A percentile compares a stretch with the other conserved stretches of the same genome.
Evolutionary conservation across 2,888 invertebrate species (phyloP).

Genomic region (Brassicogethes aeneus): DNA sequence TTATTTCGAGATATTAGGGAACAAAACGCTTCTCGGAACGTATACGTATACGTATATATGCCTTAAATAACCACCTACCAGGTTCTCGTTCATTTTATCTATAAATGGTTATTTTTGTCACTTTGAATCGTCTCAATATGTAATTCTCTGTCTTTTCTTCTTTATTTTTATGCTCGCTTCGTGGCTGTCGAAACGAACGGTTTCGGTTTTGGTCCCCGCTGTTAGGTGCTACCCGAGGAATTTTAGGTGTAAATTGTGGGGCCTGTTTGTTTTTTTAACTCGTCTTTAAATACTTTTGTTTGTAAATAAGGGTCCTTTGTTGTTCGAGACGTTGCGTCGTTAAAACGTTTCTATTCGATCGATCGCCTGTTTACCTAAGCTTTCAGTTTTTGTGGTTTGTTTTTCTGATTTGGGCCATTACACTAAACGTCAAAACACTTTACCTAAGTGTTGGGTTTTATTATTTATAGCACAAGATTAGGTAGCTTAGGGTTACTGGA

Average conservation of each 20-base stretch:
- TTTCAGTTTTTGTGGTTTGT: neutral
- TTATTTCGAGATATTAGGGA: too few relatives aligned
- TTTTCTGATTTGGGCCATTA: neutral
- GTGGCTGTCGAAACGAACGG: too few relatives aligned
- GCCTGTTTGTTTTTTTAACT: conserved; percentile 29
- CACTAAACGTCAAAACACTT: too few relatives aligned
- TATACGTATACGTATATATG: too few relatives aligned
- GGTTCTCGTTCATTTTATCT: neutral
- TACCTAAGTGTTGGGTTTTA: too few relatives aligned
- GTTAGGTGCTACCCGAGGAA: conserved; percentile 23
- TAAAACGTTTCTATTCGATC: conserved; percentile 11
- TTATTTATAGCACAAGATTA: too few relatives aligned
- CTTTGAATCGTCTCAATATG: neutral
- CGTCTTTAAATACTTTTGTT: conserved; percentile 29
- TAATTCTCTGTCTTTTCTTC: too few relatives aligned
- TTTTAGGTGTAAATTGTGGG: conserved; percentile 31
- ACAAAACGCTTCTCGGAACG: too few relatives aligned
- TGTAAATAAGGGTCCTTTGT: conserved; percentile 29
- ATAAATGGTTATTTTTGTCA: neutral
- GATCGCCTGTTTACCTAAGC: neutral
- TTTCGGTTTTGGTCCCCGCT: conserved; percentile 15
- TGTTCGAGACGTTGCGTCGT: conserved; percentile 21
- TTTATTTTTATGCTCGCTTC: too few relatives aligned
- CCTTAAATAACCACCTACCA: neutral
- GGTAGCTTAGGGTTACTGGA: too few relatives aligned